A percentile compares a stretch with the other conserved stretches of the same genome.
Evolutionary conservation across 1,140 invertebrate genomes (phyloP).

Genomic region (Drosophila pectinifera): DNA sequence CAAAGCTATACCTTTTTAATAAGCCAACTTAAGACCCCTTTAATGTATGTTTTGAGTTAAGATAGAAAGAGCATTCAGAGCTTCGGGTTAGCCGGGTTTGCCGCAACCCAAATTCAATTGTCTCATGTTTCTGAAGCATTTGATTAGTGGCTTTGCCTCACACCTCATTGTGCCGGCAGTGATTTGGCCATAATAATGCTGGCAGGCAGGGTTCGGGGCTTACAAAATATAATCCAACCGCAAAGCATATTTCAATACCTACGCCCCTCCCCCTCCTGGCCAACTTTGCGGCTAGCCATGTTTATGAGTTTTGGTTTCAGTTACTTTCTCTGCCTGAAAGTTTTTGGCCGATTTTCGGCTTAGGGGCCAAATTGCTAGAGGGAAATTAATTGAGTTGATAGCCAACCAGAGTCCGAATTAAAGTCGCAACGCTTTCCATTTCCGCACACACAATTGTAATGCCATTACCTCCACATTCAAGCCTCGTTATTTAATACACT

Average conservation of each 20-base stretch:
- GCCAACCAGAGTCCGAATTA: neutral
- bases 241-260: slow-evolving; percentile 25
- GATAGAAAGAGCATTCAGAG: neutral
- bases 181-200: slow-evolving; percentile 2
- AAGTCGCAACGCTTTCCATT: slow-evolving; percentile 35
- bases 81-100: neutral
- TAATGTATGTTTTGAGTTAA: too few relatives aligned
- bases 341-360: slow-evolving; percentile 19
- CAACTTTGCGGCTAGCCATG: slow-evolving; percentile 4
- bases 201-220: neutral
- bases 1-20: too few relatives aligned
- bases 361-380: slow-evolving; percentile 3
- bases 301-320: slow-evolving; percentile 5
- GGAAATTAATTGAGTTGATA: slow-evolving; percentile 4
- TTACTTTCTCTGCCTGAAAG: slow-evolving; percentile 20
- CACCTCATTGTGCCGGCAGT: slow-evolving; percentile 25
- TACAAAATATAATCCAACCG: slow-evolving; percentile 43
- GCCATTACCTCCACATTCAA: slow-evolving; percentile 2
- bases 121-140: slow-evolving; percentile 21
- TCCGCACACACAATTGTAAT: neutral
- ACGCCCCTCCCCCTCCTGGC: neutral
- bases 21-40: too few relatives aligned
- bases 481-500: slow-evolving; percentile 29
- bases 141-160: slow-evolving; percentile 26
- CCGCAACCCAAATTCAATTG: slow-evolving; percentile 8